Evolutionary conservation across 2,113 vertebrate species (phyloP), one percentile per base, ranked within the genome.

Genomic region (Dasyornis broadbenti): DNA sequence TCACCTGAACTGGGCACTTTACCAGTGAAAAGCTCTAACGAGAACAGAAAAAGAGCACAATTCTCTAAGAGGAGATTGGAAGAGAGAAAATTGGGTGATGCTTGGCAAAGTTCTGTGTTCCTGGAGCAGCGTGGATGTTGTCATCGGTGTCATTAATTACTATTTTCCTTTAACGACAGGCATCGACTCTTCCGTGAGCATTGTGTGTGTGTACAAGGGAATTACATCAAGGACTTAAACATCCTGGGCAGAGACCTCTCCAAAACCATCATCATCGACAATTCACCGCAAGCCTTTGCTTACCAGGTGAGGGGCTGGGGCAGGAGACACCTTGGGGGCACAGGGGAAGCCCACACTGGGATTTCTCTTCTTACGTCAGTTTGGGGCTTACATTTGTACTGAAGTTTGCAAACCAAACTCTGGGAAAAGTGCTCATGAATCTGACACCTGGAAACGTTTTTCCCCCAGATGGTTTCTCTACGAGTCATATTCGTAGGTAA

Each of bases 211-310:
- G 99, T 99, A 77, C 99, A 99, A 98, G 99, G 99, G 94, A 99
- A 99, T 95, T 99, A 99, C 98, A 99, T 99, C 97, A 99, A 99
- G 97, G 99, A 99, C 95, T 98, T 99, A 87, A 99, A 99, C 97
- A 99, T 99, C 94, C 98, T 99, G 18, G 99, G 99, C 93, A 99
- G 99, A 98, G 99, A 99, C 97, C 98, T 99, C 97, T 99, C 99
- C 91, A 99, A 99, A 98, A 99, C 99, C 50, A 99, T 99, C 97
- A 99, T 99, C 96, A 99, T 99, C 47, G 99, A 99, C 98, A 99
- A 99, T 98, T 99, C 99, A 98, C 99, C 99, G 30, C 99, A 99
- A 98, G 99, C 99, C 98, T 99, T 99, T 98, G 99, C 99, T 56
- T 99, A 99, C 96, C 99, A 99, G 99, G 99, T 99, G 90, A 97